Evolutionary conservation across 1,140 invertebrate species (phyloP), one percentile per base, ranked within the genome.

Genomic region (Macrotrachela quadricornifera): DNA sequence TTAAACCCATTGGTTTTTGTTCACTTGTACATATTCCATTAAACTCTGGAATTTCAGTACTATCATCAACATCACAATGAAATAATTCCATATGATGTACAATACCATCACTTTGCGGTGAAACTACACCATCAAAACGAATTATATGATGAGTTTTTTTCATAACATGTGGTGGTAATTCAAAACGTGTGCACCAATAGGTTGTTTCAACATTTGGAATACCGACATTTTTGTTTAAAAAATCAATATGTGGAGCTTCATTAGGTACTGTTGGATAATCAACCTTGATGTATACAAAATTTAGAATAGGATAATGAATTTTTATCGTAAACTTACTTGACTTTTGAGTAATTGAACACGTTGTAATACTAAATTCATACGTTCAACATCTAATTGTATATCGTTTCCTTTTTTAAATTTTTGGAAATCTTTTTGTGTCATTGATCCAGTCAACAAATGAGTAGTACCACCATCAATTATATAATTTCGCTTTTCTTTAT

Each of bases 61-160:
- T 64, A 0, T 74, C 60, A 1, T 75, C 68, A 1, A 79, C 75
- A 56, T 83, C 80, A 63, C 92, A 97, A 63, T 95, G 85, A 63
- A 95, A 99, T 0, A 97, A 74, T 73, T 97, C 91, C 82, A 99
- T 94, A 63, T 99, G 92, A 71, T 99, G 92, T 1, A 97, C 87
- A 10, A 97, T 60, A 41, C 80, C 79, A 81, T 86, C 1, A 78
- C 80, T 57, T 69, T 61, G 51, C 81, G 77, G 56, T 14, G 30
- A 36, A 13, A 39, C 4, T 43, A 18, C 41, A 14, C 11, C 38
- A 44, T 50, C 60, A 71, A 83, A 81, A 74, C 80, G 74, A 16
- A 87, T 75, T 52, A 90, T 78, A 63, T 92, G 87, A 66, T 88
- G 83, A 65, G 82, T 85, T n/a, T 77, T 64, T 0, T 80, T 79